phyloP scores from a whole-genome alignment of 2,113 vertebrate species.

The Microcebus jonahi region DNA sequence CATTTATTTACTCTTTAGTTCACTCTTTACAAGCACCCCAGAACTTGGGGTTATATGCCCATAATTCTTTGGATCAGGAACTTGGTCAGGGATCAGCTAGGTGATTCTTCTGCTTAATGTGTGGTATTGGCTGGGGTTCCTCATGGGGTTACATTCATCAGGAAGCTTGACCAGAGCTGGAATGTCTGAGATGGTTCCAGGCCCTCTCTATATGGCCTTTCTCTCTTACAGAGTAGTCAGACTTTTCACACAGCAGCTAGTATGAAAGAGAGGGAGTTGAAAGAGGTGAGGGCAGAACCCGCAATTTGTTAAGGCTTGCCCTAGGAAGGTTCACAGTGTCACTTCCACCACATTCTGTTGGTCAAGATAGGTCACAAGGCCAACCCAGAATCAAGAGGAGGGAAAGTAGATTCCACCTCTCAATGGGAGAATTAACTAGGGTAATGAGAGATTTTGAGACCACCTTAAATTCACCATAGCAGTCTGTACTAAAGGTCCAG shows the following conservation, averaged over 20 bases:
- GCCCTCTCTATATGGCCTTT: neutral
- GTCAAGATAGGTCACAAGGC: neutral
- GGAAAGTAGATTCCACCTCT: neutral
- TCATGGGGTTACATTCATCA: neutral
- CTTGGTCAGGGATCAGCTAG: too few relatives aligned
- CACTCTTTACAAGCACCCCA: neutral
- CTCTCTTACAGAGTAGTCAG: neutral
- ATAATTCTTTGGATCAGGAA: neutral
- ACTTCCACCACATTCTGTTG: neutral
- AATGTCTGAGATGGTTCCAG: neutral
- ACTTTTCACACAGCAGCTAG: neutral
- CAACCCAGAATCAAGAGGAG: neutral
- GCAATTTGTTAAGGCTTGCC: neutral
- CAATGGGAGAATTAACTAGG: neutral
- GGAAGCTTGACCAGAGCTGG: neutral
- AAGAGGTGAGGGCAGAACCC: neutral
- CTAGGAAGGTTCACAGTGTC: neutral
- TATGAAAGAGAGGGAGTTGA: neutral
- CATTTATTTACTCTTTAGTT: neutral
- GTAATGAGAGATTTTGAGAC: too few relatives aligned
- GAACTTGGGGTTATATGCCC: neutral
- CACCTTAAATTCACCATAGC: neutral
- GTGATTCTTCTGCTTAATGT: neutral
- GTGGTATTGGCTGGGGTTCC: accelerated
- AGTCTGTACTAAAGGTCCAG: neutral